phyloP scores from a whole-genome alignment of 2,888 invertebrate genomes.

The Anoplius nigerrimus region DNA sequence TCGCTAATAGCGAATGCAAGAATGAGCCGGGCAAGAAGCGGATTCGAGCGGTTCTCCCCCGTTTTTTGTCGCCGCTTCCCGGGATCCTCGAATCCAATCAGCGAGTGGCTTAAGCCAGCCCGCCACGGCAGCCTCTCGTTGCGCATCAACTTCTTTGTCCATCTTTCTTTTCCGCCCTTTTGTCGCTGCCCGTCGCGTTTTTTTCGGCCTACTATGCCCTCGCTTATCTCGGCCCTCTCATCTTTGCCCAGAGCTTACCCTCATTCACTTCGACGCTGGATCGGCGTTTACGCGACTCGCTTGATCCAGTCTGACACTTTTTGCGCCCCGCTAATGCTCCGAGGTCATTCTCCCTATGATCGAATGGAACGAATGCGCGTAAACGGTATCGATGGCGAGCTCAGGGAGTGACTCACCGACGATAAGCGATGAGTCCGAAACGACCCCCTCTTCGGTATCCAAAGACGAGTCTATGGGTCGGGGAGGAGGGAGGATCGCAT shows the following conservation, averaged over 20 bases:
- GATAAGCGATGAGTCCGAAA: too few relatives aligned
- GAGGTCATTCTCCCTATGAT: too few relatives aligned
- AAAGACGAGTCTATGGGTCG: too few relatives aligned
- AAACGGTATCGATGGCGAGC: too few relatives aligned
- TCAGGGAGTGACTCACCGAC: too few relatives aligned
- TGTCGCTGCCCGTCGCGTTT: slow-evolving; percentile 15
- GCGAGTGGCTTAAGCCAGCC: slow-evolving; percentile 14
- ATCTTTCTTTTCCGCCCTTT: neutral
- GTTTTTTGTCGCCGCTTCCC: slow-evolving; percentile 19
- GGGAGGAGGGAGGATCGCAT: too few relatives aligned
- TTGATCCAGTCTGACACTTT: too few relatives aligned
- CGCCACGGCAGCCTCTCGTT: neutral
- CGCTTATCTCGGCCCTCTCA: slow-evolving; percentile 12
- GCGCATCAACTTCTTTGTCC: too few relatives aligned
- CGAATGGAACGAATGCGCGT: too few relatives aligned
- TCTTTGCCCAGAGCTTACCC: slow-evolving; percentile 28
- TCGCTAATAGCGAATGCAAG: slow-evolving; percentile 28
- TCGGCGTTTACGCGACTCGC: slow-evolving; percentile 26
- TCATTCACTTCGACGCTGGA: slow-evolving; percentile 26
- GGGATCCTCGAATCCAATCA: slow-evolving; percentile 29
- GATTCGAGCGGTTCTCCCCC: slow-evolving; percentile 2
- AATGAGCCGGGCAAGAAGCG: neutral
- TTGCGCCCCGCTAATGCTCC: too few relatives aligned
- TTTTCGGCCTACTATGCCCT: slow-evolving; percentile 17
- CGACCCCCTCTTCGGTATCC: too few relatives aligned